These are phyloP conservation scores for Phrynocephalus guinanensis DNA, from an alignment of 2,797 vertebrate genomes.

Conservation along the genomic window DNA sequence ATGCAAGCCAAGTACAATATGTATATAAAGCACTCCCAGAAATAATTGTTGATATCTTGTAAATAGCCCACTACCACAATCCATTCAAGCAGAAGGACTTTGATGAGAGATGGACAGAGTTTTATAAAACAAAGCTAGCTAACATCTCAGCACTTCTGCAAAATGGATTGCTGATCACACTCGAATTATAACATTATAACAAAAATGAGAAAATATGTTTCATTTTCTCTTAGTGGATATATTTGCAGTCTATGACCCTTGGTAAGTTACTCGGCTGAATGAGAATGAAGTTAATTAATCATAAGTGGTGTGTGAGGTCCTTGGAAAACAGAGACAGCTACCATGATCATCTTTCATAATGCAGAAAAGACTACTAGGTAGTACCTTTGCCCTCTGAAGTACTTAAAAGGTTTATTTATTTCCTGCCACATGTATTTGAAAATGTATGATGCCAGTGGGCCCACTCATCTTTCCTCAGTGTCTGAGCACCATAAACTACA, in stretches of 20 bases:
- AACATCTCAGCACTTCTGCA: not conserved
- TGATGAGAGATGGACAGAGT: not conserved
- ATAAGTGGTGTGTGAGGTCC: not conserved
- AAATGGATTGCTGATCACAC: conserved; percentile 1
- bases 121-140: not conserved
- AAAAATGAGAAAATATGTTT: not conserved
- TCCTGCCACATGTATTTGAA: conserved; percentile 8
- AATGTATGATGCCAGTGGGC: not conserved
- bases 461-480: not conserved
- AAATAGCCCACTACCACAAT: not conserved
- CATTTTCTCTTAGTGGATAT: not conserved
- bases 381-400: not conserved
- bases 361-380: not conserved
- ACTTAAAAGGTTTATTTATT: conserved; percentile 44
- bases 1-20: conserved; percentile 47
- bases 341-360: not conserved
- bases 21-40: conserved; percentile 49
- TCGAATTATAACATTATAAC: conserved; percentile 46
- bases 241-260: not conserved
- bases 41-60: conserved; percentile 60
- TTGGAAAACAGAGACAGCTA: not conserved
- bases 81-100: not conserved
- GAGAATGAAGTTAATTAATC: not conserved
- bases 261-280: conserved; percentile 13
- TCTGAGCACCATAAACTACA: not conserved